Evolutionary conservation across 2,888 invertebrate genomes (phyloP), one percentile per base, ranked within the genome.

Genomic region (Pheosia gnoma): DNA sequence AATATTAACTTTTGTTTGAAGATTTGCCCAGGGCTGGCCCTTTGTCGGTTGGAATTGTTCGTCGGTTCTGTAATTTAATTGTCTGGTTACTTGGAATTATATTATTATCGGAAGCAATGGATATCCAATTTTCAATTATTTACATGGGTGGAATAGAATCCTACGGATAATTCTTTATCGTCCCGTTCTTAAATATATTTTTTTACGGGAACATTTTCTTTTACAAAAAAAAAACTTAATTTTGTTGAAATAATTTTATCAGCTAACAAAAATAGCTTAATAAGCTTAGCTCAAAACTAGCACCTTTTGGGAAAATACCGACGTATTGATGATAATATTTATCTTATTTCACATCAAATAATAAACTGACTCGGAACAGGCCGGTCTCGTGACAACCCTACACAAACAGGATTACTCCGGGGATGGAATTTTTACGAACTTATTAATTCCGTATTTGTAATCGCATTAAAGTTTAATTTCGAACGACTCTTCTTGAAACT

Each of bases 381-480:
- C 9, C 9, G 10, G 25, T 51, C 7, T 25, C 25, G 8, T 51
- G 51, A n/a, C 58, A 61, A 57, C 60, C 60, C 64, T 66, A 59
- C 60, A 58, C 59, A 63, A 70, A 60, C 58, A 65, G 56, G n/a
- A 39, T 59, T 71, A 74, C 63, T 72, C 52, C 25, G 60, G 66
- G 62, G 67, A 65, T 54, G 61, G 58, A 67, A 72, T 73, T 63
- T 60, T 62, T 67, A 68, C 61, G 60, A 76, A 77, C 68, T 77
- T 75, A 75, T 75, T 70, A 71, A 78, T 77, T 68, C 68, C 45
- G 56, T 71, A 78, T 70, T 76, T 68, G 65, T 66, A 74, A 74
- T 71, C 58, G 66, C 65, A 65, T 73, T 67, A 67, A 67, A 71
- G 62, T 72, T 77, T 68, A 76, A 76, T 77, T 78, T 68, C 52